These are phyloP conservation scores for Lepilemur ruficaudatus DNA, from an alignment of 2,797 vertebrate species.

Conservation along the genomic window DNA sequence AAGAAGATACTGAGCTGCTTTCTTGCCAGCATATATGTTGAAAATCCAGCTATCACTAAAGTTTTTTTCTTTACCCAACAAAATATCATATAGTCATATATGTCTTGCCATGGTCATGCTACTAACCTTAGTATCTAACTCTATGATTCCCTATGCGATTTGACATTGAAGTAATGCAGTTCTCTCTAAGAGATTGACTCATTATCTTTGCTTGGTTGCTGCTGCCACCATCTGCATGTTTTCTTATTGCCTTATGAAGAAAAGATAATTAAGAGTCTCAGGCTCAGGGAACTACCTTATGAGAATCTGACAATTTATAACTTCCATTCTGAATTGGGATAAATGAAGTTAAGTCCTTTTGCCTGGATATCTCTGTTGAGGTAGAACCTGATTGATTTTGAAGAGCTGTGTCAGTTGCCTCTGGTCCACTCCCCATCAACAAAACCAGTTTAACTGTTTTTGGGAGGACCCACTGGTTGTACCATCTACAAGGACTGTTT, in stretches of 20 bases:
- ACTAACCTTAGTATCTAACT: background rate
- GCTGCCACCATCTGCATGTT: background rate
- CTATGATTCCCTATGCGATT: background rate
- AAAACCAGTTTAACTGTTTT: background rate
- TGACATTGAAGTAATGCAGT: background rate
- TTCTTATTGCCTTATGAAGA: background rate
- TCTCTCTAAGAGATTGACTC: background rate
- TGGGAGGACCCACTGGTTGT: background rate
- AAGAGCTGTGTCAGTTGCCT: background rate
- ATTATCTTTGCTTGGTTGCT: background rate
- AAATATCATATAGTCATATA: background rate
- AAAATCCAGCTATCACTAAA: background rate
- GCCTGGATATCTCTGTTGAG: background rate
- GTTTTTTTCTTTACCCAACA: background rate
- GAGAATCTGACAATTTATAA: background rate
- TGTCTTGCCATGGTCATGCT: background rate
- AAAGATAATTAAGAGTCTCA: background rate
- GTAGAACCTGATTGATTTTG: background rate
- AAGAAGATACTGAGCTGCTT: background rate
- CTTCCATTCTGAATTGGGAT: background rate
- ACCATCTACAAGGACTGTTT: background rate
- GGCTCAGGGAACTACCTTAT: background rate
- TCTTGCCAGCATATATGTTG: background rate
- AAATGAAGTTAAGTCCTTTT: background rate
- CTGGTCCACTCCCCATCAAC: background rate